Conservation (phyloP, 1,140 invertebrate species). For the Vanessa tameamea region DNA sequence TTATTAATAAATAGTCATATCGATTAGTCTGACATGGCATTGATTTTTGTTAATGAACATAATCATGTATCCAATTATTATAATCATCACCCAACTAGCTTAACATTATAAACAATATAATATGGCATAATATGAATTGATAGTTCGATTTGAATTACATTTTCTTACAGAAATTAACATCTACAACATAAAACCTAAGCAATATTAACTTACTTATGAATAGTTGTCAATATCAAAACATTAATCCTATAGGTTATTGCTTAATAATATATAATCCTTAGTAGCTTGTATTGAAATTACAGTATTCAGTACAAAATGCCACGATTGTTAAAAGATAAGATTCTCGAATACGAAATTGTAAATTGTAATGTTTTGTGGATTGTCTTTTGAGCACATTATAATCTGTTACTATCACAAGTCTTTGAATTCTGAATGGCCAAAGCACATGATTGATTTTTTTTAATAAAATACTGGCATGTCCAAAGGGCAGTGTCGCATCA, state of each 20-base stretch:
- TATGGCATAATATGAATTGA: constrained; percentile 77
- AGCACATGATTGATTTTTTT: constrained; percentile 46
- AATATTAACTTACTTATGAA: constrained; percentile 74
- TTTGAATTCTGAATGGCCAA: constrained; percentile 67
- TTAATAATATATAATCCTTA: constrained; percentile 74
- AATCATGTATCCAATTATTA: constrained; percentile 59
- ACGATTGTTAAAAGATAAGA: constrained; percentile 63
- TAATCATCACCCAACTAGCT: constrained; percentile 66
- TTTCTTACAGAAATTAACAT: constrained; percentile 75
- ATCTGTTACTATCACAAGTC: constrained; percentile 75
- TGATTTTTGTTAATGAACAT: constrained; percentile 56
- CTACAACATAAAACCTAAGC: constrained; percentile 78
- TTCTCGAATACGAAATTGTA: constrained; percentile 56
- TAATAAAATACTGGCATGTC: constrained; percentile 52
- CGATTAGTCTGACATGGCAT: constrained; percentile 58
- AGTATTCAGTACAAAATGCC: constrained; percentile 78
- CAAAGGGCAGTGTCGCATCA: constrained; percentile 40
- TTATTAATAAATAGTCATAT: constrained; percentile 43
- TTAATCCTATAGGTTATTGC: constrained; percentile 80
- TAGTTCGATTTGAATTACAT: constrained; percentile 74
- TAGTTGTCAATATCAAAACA: constrained; percentile 80
- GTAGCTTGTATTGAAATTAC: constrained; percentile 75
- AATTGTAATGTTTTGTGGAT: constrained; percentile 69
- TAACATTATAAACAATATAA: constrained; percentile 77
- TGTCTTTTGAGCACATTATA: constrained; percentile 77